Evolutionary conservation across 2,888 invertebrate genomes (phyloP), one percentile per base, ranked within the genome.

Genomic region (Aporophyla lueneburgensis): DNA sequence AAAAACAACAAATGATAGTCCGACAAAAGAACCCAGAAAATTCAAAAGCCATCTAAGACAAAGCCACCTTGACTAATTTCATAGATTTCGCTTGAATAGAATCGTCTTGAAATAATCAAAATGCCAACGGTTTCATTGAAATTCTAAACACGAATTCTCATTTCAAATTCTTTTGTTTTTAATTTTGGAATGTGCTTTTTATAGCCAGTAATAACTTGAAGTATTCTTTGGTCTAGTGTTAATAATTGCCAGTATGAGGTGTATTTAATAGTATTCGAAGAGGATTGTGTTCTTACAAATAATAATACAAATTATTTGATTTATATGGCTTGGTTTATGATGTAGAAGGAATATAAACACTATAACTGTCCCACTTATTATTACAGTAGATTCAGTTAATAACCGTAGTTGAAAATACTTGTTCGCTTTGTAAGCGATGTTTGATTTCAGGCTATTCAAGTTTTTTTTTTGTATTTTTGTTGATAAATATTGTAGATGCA

Each of bases 91-190:
- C 40, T 33, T 72, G 12, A 67, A 70, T 67, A 79, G 54, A 24
- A 33, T 14, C 14, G 58, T 51, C 67, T 65, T 43, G 19, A 54
- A 69, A 61, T 65, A 72, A 81, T 63, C 40, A 54, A 76, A 85
- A 74, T 63, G 12, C 58, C 49, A 70, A 62, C 16, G 24, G 62
- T 56, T 72, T 83, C 74, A 85, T 83, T 84, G 43, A 16, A 19
- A 84, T 85, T 86, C 85, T 27, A 40, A 59, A 59, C 86, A 83
- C 83, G 81, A 67, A 73, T 2, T 33, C 49, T 27, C 74, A 61
- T 70, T 81, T 73, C 40, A 62, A 67, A 86, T 71, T 74, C 81
- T 72, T 69, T 81, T 77, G 85, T 86, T 69, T 73, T 76, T 59
- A 59, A 46, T 71, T 81, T 72, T 68, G 62, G n/a, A 78, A 71